Conservation (phyloP, 2,113 vertebrate species). For the Ochotona princeps region DNA sequence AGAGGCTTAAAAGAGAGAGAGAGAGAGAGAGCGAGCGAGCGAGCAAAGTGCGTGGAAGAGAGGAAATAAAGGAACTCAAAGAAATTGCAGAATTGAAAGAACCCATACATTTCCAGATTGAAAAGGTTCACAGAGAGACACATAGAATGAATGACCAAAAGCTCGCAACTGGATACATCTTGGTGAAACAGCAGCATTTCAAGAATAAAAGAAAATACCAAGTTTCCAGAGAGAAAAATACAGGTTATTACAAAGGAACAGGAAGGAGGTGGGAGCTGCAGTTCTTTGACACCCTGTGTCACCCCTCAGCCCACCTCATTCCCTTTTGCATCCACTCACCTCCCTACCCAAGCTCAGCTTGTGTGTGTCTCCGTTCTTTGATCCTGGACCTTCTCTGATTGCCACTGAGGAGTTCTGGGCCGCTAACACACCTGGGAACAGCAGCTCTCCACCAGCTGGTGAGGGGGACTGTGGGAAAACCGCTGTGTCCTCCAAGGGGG, state of each 20-base stretch:
- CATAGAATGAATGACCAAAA: neutral
- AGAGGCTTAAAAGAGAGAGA: neutral
- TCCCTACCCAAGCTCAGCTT: neutral
- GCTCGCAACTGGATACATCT: neutral
- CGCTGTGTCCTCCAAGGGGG: neutral
- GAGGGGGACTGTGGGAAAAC: neutral
- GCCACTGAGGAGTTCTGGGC: neutral
- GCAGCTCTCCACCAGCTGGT: neutral
- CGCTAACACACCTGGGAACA: neutral
- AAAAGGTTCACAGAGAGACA: constrained; percentile 1
- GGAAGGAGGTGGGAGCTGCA: neutral
- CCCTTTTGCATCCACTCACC: neutral
- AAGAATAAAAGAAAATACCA: constrained; percentile 9
- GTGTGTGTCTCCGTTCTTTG: neutral
- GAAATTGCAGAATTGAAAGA: neutral
- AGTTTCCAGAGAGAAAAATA: constrained; percentile 33
- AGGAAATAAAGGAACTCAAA: neutral
- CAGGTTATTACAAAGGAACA: neutral
- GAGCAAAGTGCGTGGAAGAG: neutral
- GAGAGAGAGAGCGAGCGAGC: neutral
- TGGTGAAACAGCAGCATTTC: neutral
- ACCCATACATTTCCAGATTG: neutral
- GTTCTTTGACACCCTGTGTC: neutral
- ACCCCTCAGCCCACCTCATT: neutral
- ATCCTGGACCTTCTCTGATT: neutral